Conservation (phyloP, 2,113 vertebrate genomes). For the Chaetops frenatus region DNA sequence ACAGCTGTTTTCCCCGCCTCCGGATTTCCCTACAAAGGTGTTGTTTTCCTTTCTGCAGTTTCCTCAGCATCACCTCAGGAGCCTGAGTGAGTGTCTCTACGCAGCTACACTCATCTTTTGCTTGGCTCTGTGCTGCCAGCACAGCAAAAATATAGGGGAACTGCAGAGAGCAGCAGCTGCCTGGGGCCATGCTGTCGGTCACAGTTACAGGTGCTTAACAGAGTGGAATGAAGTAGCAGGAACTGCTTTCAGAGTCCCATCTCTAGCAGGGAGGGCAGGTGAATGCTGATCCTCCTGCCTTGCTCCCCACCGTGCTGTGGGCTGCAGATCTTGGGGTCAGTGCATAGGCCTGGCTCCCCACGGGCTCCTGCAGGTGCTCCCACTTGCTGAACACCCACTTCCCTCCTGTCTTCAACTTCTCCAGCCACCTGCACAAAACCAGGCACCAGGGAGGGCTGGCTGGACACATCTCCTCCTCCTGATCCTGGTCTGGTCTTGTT, state of each 20-base stretch:
- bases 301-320: fast-evolving
- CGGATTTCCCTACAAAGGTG: not conserved
- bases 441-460: not conserved
- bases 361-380: fast-evolving
- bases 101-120: not conserved
- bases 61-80: not conserved
- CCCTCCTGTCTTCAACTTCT: not conserved
- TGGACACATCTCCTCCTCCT: not conserved
- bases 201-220: not conserved
- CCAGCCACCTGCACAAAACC: not conserved
- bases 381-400: not conserved
- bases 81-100: not conserved
- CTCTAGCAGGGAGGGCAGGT: not conserved
- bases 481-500: not conserved
- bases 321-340: fast-evolving
- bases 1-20: not conserved
- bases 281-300: not conserved
- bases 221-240: not conserved
- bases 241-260: fast-evolving
- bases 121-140: not conserved
- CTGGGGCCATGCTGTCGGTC: not conserved
- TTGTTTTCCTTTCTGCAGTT: conserved; percentile 44
- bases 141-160: not conserved
- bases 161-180: not conserved
- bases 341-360: not conserved